Base-by-base conservation (phyloP, 2,797 vertebrate genomes). In the Poeciliopsis infans region DNA sequence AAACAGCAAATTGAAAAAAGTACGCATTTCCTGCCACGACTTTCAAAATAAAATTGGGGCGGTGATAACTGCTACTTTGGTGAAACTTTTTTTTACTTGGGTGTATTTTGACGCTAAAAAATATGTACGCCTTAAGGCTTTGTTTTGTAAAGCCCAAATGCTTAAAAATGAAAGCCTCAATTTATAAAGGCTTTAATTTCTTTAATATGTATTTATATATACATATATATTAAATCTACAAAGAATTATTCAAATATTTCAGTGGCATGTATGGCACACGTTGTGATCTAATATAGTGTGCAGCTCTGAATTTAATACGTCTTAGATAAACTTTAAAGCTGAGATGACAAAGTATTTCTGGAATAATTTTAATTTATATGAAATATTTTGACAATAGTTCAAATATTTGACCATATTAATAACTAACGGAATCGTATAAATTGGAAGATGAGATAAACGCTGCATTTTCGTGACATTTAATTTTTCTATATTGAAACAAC, bases 41-140 rank as follows among this genome's bases (percentile, higher is more conserved):
- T 72, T 91, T 88, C 84, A 90, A 69, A 4, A 75, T 88, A 90
- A 91, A 80, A 57, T 13, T 5, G 25, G 25, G 10, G 25, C 25
- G 11, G n/a, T 5, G 28, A 3, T 31, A 2, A 57, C 16, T 18
- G 6, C 11, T 13, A 64, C 33, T 20, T 64, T 18, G 31, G 59
- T 64, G 31, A 36, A 64, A 36, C 33, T 15, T 1, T 57, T 59
- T 28, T 59, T 59, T 28, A 36, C 2, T 4, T 18, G 3, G 1
- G 31, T 5, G 12, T 39, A 36, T 7, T 73, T 53, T 53, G 11
- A 41, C 2, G 23, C 23, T 20, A 18, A 25, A 66, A 68, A 68
- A 20, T 25, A 11, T 12, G 2, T 68, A 41, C 39, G 23, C 36
- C 5, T 55, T 39, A 36, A 68, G 18, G 64, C 0, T 68, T 11